A percentile compares a stretch with the other conserved stretches of the same genome.
These are phyloP conservation scores for Cacajao melanocephalus DNA, from an alignment of 2,797 vertebrate genomes.

Conservation along the genomic window DNA sequence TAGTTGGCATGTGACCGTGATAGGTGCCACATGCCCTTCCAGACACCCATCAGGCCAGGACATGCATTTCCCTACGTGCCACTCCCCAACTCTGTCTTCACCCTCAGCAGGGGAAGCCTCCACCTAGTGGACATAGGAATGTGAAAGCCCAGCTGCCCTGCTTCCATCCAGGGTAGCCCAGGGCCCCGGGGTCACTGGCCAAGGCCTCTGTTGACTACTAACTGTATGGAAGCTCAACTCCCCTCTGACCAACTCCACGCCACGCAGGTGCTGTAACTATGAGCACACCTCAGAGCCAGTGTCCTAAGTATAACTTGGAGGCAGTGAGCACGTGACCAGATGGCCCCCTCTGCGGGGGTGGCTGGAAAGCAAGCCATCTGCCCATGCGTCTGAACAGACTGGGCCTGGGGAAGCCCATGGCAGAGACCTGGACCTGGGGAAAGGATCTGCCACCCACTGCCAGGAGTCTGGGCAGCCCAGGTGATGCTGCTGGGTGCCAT, in stretches of 20 bases:
- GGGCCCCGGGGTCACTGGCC: background rate
- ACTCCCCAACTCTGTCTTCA: background rate
- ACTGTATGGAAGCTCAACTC: background rate
- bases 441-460: background rate
- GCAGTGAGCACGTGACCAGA: background rate
- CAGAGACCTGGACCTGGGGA: background rate
- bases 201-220: background rate
- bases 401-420: background rate
- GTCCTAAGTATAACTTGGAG: background rate
- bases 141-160: background rate
- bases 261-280: background rate
- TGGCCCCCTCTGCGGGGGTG: background rate
- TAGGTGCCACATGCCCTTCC: fast-evolving
- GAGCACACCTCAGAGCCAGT: background rate
- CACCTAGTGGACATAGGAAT: background rate
- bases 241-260: fast-evolving
- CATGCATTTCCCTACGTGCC: fast-evolving
- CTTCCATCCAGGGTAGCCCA: background rate
- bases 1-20: fast-evolving
- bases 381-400: too few relatives aligned
- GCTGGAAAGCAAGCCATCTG: background rate
- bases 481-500: background rate
- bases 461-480: background rate
- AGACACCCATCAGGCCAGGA: background rate
- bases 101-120: background rate